Conservation (phyloP, 2,797 vertebrate genomes). For the Tolypeutes matacus region DNA sequence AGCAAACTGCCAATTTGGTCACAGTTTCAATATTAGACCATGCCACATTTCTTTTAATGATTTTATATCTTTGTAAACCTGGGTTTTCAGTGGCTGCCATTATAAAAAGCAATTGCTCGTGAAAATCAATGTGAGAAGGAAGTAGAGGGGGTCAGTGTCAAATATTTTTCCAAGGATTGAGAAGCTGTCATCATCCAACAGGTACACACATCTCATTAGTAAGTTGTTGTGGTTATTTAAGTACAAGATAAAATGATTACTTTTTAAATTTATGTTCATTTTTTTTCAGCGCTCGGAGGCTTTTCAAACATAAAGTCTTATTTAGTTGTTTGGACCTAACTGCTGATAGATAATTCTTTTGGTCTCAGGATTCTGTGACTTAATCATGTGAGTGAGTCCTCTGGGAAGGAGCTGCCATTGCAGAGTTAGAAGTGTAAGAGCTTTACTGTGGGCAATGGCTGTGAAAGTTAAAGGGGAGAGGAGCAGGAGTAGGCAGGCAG, state of each 20-base stretch:
- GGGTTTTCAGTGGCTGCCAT: background rate
- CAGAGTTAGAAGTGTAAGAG: background rate
- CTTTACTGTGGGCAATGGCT: fast-evolving
- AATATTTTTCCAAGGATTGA: background rate
- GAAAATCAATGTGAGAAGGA: background rate
- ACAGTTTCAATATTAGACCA: background rate
- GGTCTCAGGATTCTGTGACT: background rate
- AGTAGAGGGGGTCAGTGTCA: background rate
- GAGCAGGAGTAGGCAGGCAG: background rate
- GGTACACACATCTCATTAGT: background rate
- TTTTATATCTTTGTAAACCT: background rate
- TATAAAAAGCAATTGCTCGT: background rate
- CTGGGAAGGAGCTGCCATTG: background rate
- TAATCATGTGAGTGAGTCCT: background rate
- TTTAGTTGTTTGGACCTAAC: background rate
- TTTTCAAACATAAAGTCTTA: background rate
- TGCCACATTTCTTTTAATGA: background rate
- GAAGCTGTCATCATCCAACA: background rate
- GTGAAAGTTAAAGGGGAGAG: background rate
- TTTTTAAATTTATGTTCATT: background rate
- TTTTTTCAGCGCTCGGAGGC: background rate
- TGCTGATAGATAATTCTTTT: background rate
- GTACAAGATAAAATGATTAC: background rate
- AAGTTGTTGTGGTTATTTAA: background rate
- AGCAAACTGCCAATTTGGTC: background rate